These are phyloP conservation scores for Cassiopea andromeda DNA, from an alignment of 30 jellyfish, hydroid and myxozoan genomes.

Conservation along the genomic window DNA sequence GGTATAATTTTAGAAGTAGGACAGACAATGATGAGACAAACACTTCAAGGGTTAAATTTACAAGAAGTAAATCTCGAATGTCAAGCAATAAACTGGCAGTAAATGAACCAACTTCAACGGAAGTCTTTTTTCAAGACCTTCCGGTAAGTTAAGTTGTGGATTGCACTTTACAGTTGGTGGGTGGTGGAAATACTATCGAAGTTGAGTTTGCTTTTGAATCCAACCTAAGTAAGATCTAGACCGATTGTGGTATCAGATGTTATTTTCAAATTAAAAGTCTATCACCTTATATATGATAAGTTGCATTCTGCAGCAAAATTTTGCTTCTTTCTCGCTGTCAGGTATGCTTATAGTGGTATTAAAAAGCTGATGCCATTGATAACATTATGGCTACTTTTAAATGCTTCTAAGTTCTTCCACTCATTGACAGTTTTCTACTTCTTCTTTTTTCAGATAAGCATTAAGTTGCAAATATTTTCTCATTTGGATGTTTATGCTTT, in stretches of 20 bases:
- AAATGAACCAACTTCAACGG: slow-evolving; percentile 23
- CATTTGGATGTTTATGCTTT: slow-evolving; percentile 78
- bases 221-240: no score
- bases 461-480: slow-evolving; percentile 76
- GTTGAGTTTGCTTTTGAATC: no score
- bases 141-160: slow-evolving; percentile 43
- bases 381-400: no score
- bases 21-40: neutral
- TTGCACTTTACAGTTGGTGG: neutral
- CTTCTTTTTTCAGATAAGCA: slow-evolving; percentile 43
- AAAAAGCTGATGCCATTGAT: no score
- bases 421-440: neutral
- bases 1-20: slow-evolving; percentile 43
- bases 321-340: no score
- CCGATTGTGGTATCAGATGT: no score
- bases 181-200: no score
- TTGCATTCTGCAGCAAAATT: no score
- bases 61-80: slow-evolving; percentile 19
- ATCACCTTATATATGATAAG: no score
- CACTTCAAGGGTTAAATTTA: neutral
- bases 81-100: slow-evolving; percentile 7
- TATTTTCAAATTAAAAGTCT: no score
- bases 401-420: no score
- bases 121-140: slow-evolving; percentile 31
- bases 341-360: no score